A percentile compares a stretch with the other conserved stretches of the same genome.
Evolutionary conservation across 1,140 invertebrate genomes (phyloP).

Genomic region (Cecropterus lyciades): DNA sequence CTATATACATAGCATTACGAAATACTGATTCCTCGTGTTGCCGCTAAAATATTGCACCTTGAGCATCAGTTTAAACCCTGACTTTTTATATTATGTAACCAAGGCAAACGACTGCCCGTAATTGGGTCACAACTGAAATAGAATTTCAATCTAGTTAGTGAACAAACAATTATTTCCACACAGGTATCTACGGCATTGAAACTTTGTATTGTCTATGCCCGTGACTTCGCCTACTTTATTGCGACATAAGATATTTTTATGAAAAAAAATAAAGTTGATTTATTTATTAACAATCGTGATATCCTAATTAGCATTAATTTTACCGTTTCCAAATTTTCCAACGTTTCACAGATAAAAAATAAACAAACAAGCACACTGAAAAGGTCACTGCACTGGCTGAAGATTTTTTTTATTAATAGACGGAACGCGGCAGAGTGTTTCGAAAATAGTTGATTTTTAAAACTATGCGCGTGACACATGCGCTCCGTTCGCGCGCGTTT

Average conservation of each 20-base stretch:
- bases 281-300: neutral
- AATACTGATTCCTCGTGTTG: neutral
- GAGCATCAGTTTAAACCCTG: conserved; percentile 29
- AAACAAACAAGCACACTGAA: conserved; percentile 26
- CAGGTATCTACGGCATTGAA: conserved; percentile 6
- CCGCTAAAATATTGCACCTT: conserved; percentile 16
- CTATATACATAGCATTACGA: neutral
- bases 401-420: conserved; percentile 62
- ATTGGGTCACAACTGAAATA: conserved; percentile 33
- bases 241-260: too few relatives aligned
- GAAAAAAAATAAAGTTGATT: too few relatives aligned
- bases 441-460: conserved; percentile 49
- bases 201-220: neutral
- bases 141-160: too few relatives aligned
- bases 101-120: conserved; percentile 30
- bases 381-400: conserved; percentile 65
- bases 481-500: conserved; percentile 51
- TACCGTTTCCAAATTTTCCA: conserved; percentile 39
- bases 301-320: conserved; percentile 1
- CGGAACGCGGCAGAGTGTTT: conserved; percentile 47
- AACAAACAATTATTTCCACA: conserved; percentile 7
- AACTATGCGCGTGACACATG: conserved; percentile 47
- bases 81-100: conserved; percentile 36
- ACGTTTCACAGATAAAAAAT: conserved; percentile 37
- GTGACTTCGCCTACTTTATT: neutral